These are phyloP conservation scores for Volucella inanis DNA, from an alignment of 2,888 invertebrate species.

Conservation along the genomic window DNA sequence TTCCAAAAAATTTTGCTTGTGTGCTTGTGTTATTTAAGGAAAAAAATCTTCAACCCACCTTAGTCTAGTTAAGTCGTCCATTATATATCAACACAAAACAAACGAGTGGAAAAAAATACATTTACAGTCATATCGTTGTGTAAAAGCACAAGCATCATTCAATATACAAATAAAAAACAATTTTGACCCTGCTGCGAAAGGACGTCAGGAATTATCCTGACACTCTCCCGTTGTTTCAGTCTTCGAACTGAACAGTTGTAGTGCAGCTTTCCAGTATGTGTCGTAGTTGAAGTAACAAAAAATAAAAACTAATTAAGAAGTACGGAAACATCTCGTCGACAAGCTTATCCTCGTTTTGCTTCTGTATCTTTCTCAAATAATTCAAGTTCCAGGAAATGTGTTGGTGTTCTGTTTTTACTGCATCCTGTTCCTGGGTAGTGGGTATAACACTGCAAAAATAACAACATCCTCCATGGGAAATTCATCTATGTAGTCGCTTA, in stretches of 20 bases:
- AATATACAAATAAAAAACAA: slow-evolving; percentile 38
- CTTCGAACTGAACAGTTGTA: background rate
- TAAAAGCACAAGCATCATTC: slow-evolving; percentile 10
- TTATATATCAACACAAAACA: background rate
- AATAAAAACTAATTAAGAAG: slow-evolving; percentile 67
- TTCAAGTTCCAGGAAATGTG: slow-evolving; percentile 15
- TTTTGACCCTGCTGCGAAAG: background rate
- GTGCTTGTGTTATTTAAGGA: no score
- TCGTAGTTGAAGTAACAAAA: slow-evolving; percentile 12
- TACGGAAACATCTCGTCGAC: slow-evolving; percentile 32
- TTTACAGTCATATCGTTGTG: slow-evolving; percentile 13
- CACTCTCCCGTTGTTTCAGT: background rate
- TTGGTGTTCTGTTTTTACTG: background rate
- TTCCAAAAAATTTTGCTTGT: no score
- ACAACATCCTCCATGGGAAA: slow-evolving; percentile 36
- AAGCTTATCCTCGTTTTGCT: background rate
- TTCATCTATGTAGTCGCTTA: slow-evolving; percentile 32
- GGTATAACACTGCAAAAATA: slow-evolving; percentile 7
- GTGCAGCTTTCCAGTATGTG: background rate
- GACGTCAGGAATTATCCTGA: slow-evolving; percentile 15
- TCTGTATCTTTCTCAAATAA: slow-evolving; percentile 14
- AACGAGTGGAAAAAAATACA: background rate
- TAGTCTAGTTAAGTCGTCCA: background rate
- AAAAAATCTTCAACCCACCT: no score
- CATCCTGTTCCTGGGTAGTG: slow-evolving; percentile 1